These are phyloP conservation scores for Cataglyphis cursor DNA, from an alignment of 2,888 invertebrate genomes.

Conservation along the genomic window DNA sequence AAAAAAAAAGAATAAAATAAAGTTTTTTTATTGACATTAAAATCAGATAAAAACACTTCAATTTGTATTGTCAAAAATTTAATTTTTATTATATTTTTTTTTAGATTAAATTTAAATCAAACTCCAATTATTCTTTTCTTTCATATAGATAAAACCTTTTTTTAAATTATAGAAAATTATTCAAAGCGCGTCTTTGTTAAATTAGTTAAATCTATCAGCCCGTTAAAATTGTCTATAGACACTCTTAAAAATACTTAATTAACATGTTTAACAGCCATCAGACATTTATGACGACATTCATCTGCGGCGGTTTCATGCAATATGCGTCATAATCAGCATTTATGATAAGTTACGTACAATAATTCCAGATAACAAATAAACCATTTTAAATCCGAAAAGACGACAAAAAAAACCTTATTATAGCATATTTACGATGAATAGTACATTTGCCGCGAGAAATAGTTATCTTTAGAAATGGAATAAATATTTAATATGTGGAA, in stretches of 20 bases:
- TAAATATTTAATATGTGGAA: slow-evolving; percentile 9
- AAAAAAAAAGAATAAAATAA: not conserved
- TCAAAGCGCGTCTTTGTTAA: not conserved
- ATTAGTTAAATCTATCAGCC: slow-evolving; percentile 14
- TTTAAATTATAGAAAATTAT: too few relatives aligned
- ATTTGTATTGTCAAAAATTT: not conserved
- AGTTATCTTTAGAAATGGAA: not conserved
- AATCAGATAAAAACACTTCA: not conserved
- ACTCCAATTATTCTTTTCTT: not conserved
- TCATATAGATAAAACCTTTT: not conserved
- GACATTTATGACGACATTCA: slow-evolving; percentile 35
- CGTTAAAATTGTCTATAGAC: not conserved
- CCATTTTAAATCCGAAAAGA: not conserved
- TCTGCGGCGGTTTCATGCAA: not conserved
- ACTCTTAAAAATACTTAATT: slow-evolving; percentile 31
- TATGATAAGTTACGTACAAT: not conserved
- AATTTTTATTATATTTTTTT: not conserved
- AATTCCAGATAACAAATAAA: not conserved
- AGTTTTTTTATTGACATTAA: not conserved
- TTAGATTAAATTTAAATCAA: not conserved
- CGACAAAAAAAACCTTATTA: not conserved
- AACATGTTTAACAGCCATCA: slow-evolving; percentile 20
- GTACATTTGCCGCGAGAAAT: not conserved
- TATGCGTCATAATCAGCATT: not conserved
- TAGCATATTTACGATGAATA: not conserved